Conservation (phyloP, 2,797 vertebrate genomes). For the Bovichtus diacanthus region DNA sequence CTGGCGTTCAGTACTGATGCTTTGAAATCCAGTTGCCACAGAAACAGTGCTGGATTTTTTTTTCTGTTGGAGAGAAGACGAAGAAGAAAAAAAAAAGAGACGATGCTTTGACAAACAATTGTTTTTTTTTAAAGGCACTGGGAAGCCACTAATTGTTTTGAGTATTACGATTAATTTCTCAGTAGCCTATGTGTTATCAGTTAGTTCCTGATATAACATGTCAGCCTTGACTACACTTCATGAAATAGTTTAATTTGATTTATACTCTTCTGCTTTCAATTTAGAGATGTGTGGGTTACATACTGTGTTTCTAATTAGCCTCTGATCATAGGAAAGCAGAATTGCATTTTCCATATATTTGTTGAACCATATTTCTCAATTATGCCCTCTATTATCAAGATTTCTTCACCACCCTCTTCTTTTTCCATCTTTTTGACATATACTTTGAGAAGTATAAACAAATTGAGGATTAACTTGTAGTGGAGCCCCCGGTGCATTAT, state of each 20-base stretch:
- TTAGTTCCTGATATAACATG: slow-evolving; percentile 24
- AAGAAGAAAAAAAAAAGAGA: background rate
- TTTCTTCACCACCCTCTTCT: background rate
- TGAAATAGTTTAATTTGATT: slow-evolving; percentile 17
- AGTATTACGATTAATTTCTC: slow-evolving; percentile 43
- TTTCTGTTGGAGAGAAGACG: background rate
- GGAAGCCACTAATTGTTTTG: slow-evolving; percentile 30
- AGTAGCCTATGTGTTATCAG: slow-evolving; percentile 18
- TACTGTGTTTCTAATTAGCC: slow-evolving; percentile 16
- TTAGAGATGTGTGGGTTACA: background rate
- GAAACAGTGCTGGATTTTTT: slow-evolving; percentile 64
- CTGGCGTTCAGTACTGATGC: slow-evolving; percentile 58
- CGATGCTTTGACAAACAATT: slow-evolving; percentile 39
- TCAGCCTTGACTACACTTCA: slow-evolving; percentile 8
- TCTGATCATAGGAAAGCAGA: background rate
- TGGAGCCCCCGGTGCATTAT: slow-evolving; percentile 14
- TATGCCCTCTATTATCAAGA: background rate
- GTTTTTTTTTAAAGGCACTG: slow-evolving; percentile 23
- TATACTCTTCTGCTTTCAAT: slow-evolving; percentile 33
- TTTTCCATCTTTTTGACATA: slow-evolving; percentile 12
- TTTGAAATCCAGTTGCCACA: slow-evolving; percentile 71
- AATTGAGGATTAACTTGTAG: slow-evolving; percentile 21
- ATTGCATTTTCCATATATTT: background rate
- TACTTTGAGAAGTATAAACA: slow-evolving; percentile 15
- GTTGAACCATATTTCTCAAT: background rate